Percentiles rank a stretch among this genome's conserved stretches.
phyloP scores from a whole-genome alignment of 1,140 invertebrate species.

The Charaxes varanes region DNA sequence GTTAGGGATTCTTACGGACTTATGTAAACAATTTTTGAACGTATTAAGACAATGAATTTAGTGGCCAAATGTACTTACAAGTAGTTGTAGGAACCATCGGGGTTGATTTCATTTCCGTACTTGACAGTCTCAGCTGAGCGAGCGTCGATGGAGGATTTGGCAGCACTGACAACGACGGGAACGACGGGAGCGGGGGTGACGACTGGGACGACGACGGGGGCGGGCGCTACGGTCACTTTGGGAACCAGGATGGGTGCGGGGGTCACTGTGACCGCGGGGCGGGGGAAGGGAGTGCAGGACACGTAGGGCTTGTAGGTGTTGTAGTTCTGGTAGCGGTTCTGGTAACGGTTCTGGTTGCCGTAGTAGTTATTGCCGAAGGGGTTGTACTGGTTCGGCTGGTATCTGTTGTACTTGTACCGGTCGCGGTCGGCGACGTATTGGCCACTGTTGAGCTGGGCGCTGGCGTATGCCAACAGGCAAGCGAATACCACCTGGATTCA shows the following conservation, averaged over 20 bases:
- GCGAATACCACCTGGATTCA: slow-evolving; percentile 43
- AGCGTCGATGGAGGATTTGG: slow-evolving; percentile 27
- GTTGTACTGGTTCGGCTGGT: slow-evolving; percentile 22
- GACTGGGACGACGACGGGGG: slow-evolving; percentile 6
- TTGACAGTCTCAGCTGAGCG: slow-evolving; percentile 37
- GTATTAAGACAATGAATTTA: no score
- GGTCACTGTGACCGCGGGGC: slow-evolving; percentile 18
- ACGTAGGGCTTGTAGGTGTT: slow-evolving; percentile 23
- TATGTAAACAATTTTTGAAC: no score
- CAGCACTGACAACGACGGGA: slow-evolving; percentile 17
- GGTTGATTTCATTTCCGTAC: slow-evolving; percentile 43
- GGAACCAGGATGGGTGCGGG: slow-evolving; percentile 8
- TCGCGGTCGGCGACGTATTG: slow-evolving; percentile 25
- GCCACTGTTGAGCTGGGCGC: slow-evolving; percentile 31
- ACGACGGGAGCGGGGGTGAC: slow-evolving; percentile 13
- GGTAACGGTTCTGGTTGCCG: slow-evolving; percentile 10
- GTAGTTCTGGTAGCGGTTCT: slow-evolving; percentile 16
- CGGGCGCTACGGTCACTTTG: slow-evolving; percentile 2
- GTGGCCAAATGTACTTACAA: slow-evolving; percentile 50
- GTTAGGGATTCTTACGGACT: no score
- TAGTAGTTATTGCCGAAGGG: slow-evolving; percentile 11
- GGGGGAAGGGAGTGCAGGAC: slow-evolving; percentile 20
- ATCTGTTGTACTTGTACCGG: slow-evolving; percentile 20
- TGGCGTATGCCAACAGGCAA: slow-evolving; percentile 40
- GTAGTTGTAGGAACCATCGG: slow-evolving; percentile 50